Conservation (phyloP, 2,113 vertebrate species). For the Trichomycterus rosablanca region DNA sequence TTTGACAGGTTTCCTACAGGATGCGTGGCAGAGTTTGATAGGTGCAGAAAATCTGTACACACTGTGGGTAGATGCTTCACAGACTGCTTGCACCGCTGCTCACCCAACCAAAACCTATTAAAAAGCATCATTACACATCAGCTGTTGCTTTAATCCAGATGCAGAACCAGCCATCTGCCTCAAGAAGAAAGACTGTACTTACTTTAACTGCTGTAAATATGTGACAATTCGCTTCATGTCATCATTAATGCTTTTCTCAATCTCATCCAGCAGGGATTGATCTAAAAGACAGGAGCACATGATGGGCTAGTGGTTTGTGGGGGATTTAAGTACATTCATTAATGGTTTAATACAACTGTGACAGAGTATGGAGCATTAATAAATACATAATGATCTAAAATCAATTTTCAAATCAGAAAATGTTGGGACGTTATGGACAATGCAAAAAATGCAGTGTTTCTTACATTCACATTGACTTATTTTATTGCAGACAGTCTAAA, state of each 20-base stretch:
- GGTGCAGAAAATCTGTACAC: slow-evolving; percentile 83
- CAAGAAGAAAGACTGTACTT: slow-evolving; percentile 51
- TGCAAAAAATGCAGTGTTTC: too few relatives aligned
- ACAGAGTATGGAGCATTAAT: too few relatives aligned
- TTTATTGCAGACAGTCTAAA: too few relatives aligned
- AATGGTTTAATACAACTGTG: too few relatives aligned
- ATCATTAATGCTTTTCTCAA: slow-evolving; percentile 94
- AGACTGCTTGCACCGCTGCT: slow-evolving; percentile 94
- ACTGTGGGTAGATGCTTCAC: slow-evolving; percentile 96
- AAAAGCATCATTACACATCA: too few relatives aligned
- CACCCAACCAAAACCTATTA: slow-evolving; percentile 94
- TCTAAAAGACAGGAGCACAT: slow-evolving; percentile 63
- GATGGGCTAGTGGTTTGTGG: too few relatives aligned
- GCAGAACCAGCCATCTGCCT: too few relatives aligned
- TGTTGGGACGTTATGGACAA: too few relatives aligned
- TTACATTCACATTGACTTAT: too few relatives aligned
- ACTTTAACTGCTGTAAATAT: slow-evolving; percentile 96
- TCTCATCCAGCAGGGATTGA: slow-evolving; percentile 85
- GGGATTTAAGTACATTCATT: too few relatives aligned
- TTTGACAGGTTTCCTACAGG: slow-evolving; percentile 87
- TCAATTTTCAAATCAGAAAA: too few relatives aligned
- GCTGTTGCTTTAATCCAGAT: not conserved
- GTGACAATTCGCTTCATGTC: slow-evolving; percentile 91
- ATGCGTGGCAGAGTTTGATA: slow-evolving; percentile 86
- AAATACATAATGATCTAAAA: too few relatives aligned